Evolutionary conservation across 2,113 vertebrate species (phyloP).

Genomic region (Bucco capensis): DNA sequence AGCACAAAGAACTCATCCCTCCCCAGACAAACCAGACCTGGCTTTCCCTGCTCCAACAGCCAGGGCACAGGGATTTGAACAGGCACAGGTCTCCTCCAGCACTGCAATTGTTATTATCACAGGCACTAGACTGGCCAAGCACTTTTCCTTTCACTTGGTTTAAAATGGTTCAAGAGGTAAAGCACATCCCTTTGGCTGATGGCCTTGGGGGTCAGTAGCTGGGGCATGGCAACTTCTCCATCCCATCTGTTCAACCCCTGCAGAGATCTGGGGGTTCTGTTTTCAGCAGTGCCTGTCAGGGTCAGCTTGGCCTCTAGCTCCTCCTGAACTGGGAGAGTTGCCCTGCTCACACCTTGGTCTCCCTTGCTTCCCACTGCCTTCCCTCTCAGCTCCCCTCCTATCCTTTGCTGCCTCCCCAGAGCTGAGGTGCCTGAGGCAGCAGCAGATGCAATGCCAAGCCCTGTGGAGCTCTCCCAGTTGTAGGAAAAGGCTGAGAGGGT

Average conservation of each 20-base stretch:
- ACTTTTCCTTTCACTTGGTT: neutral
- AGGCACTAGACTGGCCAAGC: neutral
- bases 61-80: too few species aligned
- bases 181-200: neutral
- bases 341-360: neutral
- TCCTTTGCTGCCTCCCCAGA: too few species aligned
- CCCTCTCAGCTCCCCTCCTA: too few species aligned
- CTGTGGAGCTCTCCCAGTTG: neutral
- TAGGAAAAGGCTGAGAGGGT: neutral
- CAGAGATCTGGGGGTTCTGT: too few species aligned
- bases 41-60: neutral
- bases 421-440: too few species aligned
- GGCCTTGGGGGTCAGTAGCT: too few species aligned
- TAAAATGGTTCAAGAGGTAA: neutral
- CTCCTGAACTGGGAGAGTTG: neutral
- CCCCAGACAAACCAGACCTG: too few species aligned
- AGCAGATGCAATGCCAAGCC: neutral
- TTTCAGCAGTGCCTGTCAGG: too few species aligned
- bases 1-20: neutral
- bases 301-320: neutral
- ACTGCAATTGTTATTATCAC: too few species aligned
- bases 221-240: neutral
- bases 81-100: too few species aligned
- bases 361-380: neutral
- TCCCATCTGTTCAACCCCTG: too few species aligned